A percentile compares a stretch with the other conserved stretches of the same genome.
Conservation (phyloP, 2,888 invertebrate genomes). For the Aquatica leii region DNA sequence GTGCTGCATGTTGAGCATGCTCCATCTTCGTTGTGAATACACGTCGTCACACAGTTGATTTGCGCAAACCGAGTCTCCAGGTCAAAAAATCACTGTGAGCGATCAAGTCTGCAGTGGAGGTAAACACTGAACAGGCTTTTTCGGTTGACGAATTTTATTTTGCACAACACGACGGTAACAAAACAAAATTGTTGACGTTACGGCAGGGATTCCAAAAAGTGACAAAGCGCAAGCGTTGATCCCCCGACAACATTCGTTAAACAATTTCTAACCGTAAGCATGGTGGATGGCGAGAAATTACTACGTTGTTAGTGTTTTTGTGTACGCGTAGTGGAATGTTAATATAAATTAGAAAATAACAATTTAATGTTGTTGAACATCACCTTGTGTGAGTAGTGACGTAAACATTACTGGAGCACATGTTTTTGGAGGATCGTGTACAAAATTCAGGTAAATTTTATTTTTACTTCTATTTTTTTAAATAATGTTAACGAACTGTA, state of each 20-base stretch:
- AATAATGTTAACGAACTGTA: neutral
- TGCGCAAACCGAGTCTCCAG: too few relatives aligned
- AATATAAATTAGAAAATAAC: neutral
- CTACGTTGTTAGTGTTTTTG: slow-evolving; percentile 38
- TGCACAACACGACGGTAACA: too few relatives aligned
- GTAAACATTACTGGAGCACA: slow-evolving; percentile 5
- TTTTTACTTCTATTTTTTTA: neutral
- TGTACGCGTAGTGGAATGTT: slow-evolving; percentile 16
- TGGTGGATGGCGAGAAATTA: slow-evolving; percentile 30
- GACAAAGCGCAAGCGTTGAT: slow-evolving; percentile 25
- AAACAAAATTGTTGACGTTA: neutral
- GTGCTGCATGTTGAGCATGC: too few relatives aligned
- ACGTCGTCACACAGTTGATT: too few relatives aligned
- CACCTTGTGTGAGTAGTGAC: slow-evolving; percentile 7
- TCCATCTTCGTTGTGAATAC: too few relatives aligned
- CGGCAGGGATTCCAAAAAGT: neutral
- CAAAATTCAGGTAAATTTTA: neutral
- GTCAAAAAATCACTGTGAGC: too few relatives aligned
- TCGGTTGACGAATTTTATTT: too few relatives aligned
- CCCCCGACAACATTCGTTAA: slow-evolving; percentile 29
- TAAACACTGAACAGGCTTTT: too few relatives aligned
- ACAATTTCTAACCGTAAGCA: slow-evolving; percentile 28
- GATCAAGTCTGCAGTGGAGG: too few relatives aligned
- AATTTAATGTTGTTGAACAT: neutral
- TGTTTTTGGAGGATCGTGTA: neutral